Base-by-base conservation (phyloP, 30 jellyfish, hydroid and myxozoan species). In the Sanderia malayensis region DNA sequence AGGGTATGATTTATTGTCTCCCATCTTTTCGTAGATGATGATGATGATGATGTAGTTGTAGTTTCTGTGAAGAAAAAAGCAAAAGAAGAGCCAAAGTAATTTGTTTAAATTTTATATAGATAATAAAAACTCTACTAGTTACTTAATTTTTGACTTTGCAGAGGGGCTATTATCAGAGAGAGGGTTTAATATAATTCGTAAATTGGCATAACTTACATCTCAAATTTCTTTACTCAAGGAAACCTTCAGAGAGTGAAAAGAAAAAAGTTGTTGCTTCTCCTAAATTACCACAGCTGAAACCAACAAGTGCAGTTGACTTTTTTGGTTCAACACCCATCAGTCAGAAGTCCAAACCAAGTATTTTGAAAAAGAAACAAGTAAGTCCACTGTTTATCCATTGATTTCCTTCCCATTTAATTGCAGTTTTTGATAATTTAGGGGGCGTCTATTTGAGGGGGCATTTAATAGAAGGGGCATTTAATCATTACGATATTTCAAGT, bases 301-400 rank as follows among this genome's bases (percentile, higher is more conserved):
- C 87, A 41, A 76, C 87, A 21, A 76, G 58, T 31, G 87, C 87
- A 10, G 45, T 24, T 37, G 78, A 61, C 65, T 76, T 76, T 58
- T 76, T 76, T 76, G 87, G 87, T 3, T 73, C 85, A 57, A 73
- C 85, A 2, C 85, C 85, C 3, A 46, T 73, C 0, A 21, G 34
- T 0, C 85, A 73, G 74, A 73, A 31, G 45, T 23, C 67, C 20
- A 73, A 57, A 18, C 61, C 74, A 26, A 46, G 67, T 4, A 31
- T 57, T 0, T 58, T 53, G 23, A 31, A 57, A 1, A 73, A 73
- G 1, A 73, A 55, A 61, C n/a, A n/a, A n/a, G n/a, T n/a, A n/a
- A n/a, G n/a, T n/a, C n/a, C n/a, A n/a, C n/a, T n/a, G n/a, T n/a
- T n/a, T n/a, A n/a, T n/a, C n/a, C n/a, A n/a, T n/a, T n/a, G n/a